A percentile compares a stretch with the other conserved stretches of the same genome.
phyloP scores from a whole-genome alignment of 2,113 vertebrate species.

The Gobiocypris rarus region DNA sequence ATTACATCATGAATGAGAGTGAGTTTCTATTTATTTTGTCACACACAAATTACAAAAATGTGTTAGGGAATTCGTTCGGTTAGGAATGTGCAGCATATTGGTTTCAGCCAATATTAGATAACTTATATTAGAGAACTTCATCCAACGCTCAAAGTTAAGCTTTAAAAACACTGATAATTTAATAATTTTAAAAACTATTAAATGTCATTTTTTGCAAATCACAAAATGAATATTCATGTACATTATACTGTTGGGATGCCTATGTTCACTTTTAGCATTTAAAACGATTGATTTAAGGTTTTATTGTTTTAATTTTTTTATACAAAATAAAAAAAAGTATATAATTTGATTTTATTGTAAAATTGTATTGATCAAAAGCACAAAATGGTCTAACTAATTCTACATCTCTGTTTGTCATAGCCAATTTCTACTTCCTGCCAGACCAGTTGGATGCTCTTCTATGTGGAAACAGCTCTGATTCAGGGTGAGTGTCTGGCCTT shows the following conservation, averaged over 20 bases:
- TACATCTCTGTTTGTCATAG: constrained; percentile 70
- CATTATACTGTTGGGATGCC: background rate
- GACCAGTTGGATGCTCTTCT: constrained; percentile 87
- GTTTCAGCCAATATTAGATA: background rate
- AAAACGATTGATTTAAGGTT: background rate
- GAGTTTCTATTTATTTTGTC: constrained; percentile 62
- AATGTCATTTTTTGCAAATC: background rate
- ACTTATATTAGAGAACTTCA: background rate
- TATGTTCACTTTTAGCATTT: background rate
- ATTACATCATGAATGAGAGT: constrained; percentile 93
- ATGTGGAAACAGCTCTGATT: constrained; percentile 96
- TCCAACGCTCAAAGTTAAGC: background rate
- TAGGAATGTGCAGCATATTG: background rate
- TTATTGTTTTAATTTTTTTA: too few relatives aligned
- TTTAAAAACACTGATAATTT: background rate
- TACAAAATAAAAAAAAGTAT: too few relatives aligned
- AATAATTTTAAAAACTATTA: background rate
- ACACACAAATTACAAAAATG: background rate
- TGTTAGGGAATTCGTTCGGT: too few relatives aligned
- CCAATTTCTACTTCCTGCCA: constrained; percentile 90
- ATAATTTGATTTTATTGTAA: background rate
- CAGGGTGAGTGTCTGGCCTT: constrained; percentile 83
- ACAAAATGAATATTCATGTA: background rate
- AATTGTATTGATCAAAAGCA: too few relatives aligned
- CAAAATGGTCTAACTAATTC: background rate